A percentile compares a stretch with the other conserved stretches of the same genome.
These are phyloP conservation scores for Tetraodon nigroviridis DNA, from an alignment of 2,113 vertebrate species.

Conservation along the genomic window DNA sequence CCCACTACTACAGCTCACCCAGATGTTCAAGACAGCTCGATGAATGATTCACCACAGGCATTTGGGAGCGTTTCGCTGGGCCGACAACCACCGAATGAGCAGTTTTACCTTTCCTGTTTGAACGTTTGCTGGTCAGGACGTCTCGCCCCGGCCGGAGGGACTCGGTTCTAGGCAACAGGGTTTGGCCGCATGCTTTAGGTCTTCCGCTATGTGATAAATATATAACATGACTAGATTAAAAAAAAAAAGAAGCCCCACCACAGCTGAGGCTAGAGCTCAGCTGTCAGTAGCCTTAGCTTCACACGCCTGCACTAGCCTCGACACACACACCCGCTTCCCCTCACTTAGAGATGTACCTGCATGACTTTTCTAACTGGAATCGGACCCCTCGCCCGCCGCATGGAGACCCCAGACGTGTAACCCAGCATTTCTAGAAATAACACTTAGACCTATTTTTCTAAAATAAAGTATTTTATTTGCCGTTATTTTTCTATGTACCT, in stretches of 20 bases:
- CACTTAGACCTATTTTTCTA: constrained; percentile 60
- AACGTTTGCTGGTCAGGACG: too few species aligned
- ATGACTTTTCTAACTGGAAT: not conserved
- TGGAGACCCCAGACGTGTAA: constrained; percentile 44
- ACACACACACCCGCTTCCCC: constrained; percentile 9
- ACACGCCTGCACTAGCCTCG: constrained; percentile 55
- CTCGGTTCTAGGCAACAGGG: too few species aligned
- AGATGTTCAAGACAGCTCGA: constrained; percentile 4
- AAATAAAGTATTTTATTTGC: constrained; percentile 48
- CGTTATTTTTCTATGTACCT: constrained; percentile 56
- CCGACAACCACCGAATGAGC: not conserved
- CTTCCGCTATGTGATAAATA: constrained; percentile 45
- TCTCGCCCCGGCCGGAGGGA: too few species aligned
- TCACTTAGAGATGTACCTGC: constrained; percentile 34
- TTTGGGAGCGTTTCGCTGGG: constrained; percentile 1
- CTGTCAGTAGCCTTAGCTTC: constrained; percentile 56
- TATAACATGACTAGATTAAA: not conserved
- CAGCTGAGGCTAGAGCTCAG: constrained; percentile 21
- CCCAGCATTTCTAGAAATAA: constrained; percentile 14
- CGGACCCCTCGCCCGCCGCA: constrained; percentile 47
- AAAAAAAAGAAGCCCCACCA: not conserved
- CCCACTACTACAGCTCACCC: not conserved
- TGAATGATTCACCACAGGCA: not conserved
- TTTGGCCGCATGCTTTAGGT: constrained; percentile 24
- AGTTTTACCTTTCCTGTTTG: too few species aligned